Percentiles rank a stretch among this genome's conserved stretches.
Evolutionary conservation across 1,140 invertebrate species (phyloP).

Genomic region (Globodera rostochiensis): DNA sequence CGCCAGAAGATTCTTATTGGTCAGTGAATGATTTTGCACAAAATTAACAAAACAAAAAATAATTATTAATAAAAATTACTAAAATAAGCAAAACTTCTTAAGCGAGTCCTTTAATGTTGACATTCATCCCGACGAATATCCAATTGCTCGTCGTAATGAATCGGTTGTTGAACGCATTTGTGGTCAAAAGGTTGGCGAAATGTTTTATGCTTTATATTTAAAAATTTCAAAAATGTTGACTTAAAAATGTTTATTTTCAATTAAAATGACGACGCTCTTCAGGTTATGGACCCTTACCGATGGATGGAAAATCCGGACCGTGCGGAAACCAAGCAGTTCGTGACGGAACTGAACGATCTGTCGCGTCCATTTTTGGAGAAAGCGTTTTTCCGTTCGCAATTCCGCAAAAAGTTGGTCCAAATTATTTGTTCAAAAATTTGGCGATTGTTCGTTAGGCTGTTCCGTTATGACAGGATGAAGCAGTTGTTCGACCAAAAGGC

Average conservation of each 20-base stretch:
- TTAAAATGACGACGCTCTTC: conserved; percentile 38
- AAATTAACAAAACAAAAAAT: too few species aligned
- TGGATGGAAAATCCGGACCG: conserved; percentile 95
- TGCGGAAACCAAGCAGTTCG: conserved; percentile 86
- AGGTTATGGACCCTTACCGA: conserved; percentile 86
- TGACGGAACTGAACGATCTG: conserved; percentile 86
- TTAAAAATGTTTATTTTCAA: conserved; percentile 17
- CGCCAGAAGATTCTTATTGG: not conserved
- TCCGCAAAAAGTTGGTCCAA: conserved; percentile 72
- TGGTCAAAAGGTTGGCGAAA: conserved; percentile 74
- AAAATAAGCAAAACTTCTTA: not conserved
- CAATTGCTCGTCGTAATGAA: conserved; percentile 77
- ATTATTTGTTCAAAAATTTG: not conserved
- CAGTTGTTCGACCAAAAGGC: conserved; percentile 94
- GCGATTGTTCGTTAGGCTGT: conserved; percentile 27
- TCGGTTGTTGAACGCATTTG: conserved; percentile 79
- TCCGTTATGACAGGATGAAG: conserved; percentile 71
- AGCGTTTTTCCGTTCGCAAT: conserved; percentile 75
- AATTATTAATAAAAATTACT: not conserved
- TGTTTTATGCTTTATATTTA: conserved; percentile 36
- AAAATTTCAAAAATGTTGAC: not conserved
- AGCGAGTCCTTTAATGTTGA: conserved; percentile 44
- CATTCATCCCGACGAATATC: conserved; percentile 71
- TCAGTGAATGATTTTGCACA: not conserved
- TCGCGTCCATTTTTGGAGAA: conserved; percentile 81